A percentile compares a stretch with the other conserved stretches of the same genome.
These are phyloP conservation scores for Panthera tigris DNA, from an alignment of 2,113 vertebrate species.

Conservation along the genomic window DNA sequence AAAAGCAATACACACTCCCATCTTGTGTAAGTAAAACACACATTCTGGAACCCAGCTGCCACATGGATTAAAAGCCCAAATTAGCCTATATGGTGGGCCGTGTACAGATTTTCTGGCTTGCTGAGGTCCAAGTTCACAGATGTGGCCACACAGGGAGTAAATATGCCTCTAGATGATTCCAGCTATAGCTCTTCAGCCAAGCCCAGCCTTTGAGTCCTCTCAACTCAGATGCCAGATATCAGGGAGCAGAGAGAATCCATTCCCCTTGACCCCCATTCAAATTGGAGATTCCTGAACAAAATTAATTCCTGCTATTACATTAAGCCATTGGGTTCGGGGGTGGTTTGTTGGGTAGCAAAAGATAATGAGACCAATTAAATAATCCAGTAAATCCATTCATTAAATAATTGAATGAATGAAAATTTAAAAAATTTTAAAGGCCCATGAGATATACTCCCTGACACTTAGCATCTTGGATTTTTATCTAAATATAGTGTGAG, in stretches of 20 bases:
- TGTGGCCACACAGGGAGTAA: neutral
- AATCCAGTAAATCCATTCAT: neutral
- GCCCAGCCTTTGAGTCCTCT: too few relatives aligned
- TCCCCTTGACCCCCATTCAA: neutral
- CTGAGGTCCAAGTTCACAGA: neutral
- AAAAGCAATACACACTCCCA: accelerated
- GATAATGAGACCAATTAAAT: neutral
- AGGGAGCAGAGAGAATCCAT: neutral
- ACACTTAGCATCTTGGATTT: neutral
- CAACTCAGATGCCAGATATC: neutral
- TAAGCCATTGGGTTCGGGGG: neutral
- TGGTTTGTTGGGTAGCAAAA: neutral
- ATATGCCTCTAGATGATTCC: neutral
- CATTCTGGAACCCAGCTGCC: neutral
- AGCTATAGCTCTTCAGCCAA: neutral
- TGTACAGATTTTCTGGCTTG: neutral
- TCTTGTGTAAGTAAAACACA: neutral
- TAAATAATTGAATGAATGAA: conserved; percentile 16
- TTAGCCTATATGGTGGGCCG: neutral
- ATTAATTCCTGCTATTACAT: neutral
- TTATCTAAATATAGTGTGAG: neutral
- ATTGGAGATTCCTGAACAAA: neutral
- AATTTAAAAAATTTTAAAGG: neutral
- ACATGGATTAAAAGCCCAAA: neutral
- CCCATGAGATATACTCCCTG: neutral